phyloP scores from a whole-genome alignment of 92 coral and sea anemone genomes.

The Nematostella vectensis region DNA sequence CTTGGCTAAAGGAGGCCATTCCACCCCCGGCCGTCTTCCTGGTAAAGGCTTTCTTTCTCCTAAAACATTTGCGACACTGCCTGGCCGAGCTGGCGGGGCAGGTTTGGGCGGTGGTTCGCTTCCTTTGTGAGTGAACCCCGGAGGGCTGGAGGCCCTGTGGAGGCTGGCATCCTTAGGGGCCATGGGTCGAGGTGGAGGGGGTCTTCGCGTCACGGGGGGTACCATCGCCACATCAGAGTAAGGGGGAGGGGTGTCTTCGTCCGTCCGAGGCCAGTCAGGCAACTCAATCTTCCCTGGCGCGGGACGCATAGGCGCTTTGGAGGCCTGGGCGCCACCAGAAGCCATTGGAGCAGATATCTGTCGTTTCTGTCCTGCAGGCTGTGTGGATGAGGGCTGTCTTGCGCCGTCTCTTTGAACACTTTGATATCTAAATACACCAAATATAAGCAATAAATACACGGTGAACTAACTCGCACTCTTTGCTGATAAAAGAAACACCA shows the following conservation, averaged over 20 bases:
- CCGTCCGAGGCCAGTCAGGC: conserved; percentile 22
- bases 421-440: neutral
- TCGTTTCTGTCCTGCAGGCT: neutral
- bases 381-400: neutral
- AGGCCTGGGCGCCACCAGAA: neutral
- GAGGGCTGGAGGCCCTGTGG: conserved; percentile 26
- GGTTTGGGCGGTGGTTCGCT: conserved; percentile 2
- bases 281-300: conserved; percentile 31
- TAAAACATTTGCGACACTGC: conserved; percentile 14
- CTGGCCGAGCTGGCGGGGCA: conserved; percentile 7
- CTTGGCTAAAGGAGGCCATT: neutral
- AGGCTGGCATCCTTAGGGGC: conserved; percentile 6
- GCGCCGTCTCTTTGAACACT: neutral
- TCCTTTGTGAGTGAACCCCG: neutral
- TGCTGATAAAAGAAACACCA: too few species aligned
- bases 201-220: conserved; percentile 8
- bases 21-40: neutral
- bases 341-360: neutral
- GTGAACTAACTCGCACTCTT: too few species aligned
- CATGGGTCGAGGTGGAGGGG: conserved; percentile 20
- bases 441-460: neutral
- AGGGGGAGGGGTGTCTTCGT: neutral
- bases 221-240: neutral
- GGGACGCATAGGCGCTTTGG: neutral
- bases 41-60: conserved; percentile 12